Evolutionary conservation across 1,140 invertebrate genomes (phyloP).

Genomic region (Drosophila parabipectinata): DNA sequence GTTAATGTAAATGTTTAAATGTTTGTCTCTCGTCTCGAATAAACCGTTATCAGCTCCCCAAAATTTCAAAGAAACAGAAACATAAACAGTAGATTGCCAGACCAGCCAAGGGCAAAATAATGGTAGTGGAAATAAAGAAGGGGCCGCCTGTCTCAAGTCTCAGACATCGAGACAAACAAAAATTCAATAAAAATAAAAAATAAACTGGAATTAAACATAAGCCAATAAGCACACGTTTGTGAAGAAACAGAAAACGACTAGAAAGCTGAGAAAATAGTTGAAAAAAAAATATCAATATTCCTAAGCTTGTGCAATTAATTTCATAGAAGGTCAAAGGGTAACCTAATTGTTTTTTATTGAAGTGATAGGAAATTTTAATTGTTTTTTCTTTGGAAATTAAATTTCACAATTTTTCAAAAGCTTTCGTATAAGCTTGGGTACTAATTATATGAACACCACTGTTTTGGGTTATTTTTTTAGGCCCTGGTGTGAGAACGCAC

Average conservation of each 20-base stretch:
- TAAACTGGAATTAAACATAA: constrained; percentile 79
- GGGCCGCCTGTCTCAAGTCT: constrained; percentile 25
- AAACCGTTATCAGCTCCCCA: constrained; percentile 37
- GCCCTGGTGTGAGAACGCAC: constrained; percentile 50
- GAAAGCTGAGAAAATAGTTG: constrained; percentile 36
- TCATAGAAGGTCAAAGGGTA: neutral
- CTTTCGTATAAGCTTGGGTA: neutral
- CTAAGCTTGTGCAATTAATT: neutral
- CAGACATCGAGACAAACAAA: constrained; percentile 11
- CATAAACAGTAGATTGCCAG: constrained; percentile 33
- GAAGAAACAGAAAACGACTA: constrained; percentile 31
- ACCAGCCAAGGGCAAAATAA: constrained; percentile 27
- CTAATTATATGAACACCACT: constrained; percentile 9
- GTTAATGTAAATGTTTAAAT: constrained; percentile 40
- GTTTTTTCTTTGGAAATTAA: neutral
- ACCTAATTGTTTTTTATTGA: no score
- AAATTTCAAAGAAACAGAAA: constrained; percentile 21
- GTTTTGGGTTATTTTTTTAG: constrained; percentile 13
- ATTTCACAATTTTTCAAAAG: neutral
- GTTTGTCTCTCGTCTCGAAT: constrained; percentile 15
- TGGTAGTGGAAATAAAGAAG: constrained; percentile 22
- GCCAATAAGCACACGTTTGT: constrained; percentile 64
- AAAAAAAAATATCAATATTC: neutral
- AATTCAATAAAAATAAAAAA: constrained; percentile 64
- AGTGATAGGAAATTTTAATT: no score